Evolutionary conservation across 1,140 invertebrate species (phyloP).

Genomic region (Microplitis mediator): DNA sequence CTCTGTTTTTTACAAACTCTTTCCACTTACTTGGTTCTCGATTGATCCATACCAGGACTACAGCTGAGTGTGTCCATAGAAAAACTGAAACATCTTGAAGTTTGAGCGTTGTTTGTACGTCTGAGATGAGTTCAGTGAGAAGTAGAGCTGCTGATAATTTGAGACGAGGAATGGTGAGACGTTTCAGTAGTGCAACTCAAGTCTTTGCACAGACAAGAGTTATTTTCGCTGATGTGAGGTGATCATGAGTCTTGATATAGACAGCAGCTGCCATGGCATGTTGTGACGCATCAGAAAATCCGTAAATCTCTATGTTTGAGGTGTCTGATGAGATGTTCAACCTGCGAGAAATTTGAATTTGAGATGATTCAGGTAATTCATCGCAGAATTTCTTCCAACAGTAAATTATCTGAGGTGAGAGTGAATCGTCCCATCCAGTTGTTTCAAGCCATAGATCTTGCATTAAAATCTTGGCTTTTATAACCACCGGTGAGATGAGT

Average conservation of each 20-base stretch:
- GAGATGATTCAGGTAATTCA: too few species aligned
- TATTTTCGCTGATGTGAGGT: not conserved
- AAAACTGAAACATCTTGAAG: not conserved
- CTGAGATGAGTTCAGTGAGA: conserved; percentile 22
- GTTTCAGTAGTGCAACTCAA: conserved; percentile 40
- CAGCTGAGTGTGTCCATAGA: conserved; percentile 34
- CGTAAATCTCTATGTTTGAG: too few species aligned
- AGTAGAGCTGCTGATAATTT: conserved; percentile 37
- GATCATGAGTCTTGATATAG: conserved; percentile 30
- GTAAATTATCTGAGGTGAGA: too few species aligned
- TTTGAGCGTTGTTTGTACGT: conserved; percentile 12
- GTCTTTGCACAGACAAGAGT: conserved; percentile 40
- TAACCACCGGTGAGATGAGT: conserved; percentile 32
- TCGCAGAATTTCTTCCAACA: too few species aligned
- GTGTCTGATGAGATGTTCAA: too few species aligned
- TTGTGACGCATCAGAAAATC: too few species aligned
- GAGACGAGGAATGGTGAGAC: conserved; percentile 39
- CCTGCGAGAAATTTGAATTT: too few species aligned
- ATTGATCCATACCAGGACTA: conserved; percentile 26
- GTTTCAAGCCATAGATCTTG: conserved; percentile 24
- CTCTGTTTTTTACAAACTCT: too few species aligned
- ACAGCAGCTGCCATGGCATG: too few species aligned
- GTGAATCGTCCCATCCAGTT: too few species aligned
- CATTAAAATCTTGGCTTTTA: conserved; percentile 44
- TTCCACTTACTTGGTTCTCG: conserved; percentile 1